Evolutionary conservation across 2,113 vertebrate genomes (phyloP).

Genomic region (Eptesicus fuscus): DNA sequence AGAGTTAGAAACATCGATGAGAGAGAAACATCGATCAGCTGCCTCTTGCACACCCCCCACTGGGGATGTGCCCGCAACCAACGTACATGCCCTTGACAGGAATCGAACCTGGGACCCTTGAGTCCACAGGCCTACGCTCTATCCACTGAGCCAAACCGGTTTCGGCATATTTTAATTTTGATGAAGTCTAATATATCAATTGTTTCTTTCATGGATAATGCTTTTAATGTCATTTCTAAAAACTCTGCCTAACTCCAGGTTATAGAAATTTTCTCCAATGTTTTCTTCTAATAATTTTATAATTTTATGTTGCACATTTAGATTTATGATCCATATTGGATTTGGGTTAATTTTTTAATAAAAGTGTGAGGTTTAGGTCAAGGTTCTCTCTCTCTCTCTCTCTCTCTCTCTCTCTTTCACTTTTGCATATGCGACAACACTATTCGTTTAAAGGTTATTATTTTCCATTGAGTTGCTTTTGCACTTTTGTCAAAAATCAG

Average conservation of each 20-base stretch:
- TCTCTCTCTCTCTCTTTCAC: neutral
- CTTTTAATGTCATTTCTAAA: neutral
- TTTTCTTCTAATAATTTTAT: neutral
- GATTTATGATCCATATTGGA: neutral
- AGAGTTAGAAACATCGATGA: no score
- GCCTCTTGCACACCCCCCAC: no score
- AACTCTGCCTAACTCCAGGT: neutral
- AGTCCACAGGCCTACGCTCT: no score
- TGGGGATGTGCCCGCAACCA: no score
- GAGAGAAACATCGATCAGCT: no score
- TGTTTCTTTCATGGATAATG: neutral
- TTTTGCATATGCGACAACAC: neutral
- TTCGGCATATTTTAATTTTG: slow-evolving; percentile 15
- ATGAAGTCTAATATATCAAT: neutral
- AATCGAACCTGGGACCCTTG: no score
- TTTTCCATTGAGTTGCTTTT: neutral
- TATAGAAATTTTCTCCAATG: neutral
- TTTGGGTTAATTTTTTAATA: slow-evolving; percentile 2
- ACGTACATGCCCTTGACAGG: no score
- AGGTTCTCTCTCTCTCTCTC: neutral
- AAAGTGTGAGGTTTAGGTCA: neutral
- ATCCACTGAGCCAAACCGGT: no score
- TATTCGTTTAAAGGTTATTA: neutral
- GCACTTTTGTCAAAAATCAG: neutral
- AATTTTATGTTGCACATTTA: neutral